Base-by-base conservation (phyloP, 2,888 invertebrate species). In the Chrysomela aeneicollis region DNA sequence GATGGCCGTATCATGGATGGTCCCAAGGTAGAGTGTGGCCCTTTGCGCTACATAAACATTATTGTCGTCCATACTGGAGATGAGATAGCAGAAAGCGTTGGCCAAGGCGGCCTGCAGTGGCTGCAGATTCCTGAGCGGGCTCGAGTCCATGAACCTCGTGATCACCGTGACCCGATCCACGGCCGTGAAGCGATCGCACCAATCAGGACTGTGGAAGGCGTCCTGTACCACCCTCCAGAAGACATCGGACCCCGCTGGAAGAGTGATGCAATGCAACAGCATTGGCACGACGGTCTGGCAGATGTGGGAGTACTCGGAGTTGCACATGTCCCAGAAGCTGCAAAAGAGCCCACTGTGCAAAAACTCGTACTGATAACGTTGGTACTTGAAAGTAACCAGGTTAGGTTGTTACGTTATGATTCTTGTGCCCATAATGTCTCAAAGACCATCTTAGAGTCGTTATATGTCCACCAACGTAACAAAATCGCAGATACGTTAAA, bases 201-300 rank as follows among this genome's bases (percentile, higher is more conserved):
- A 95, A 82, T 97, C 94, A 8, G 87, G 86, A 79, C 90, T 91
- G 73, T 96, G 95, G 84, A 98, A 99, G 80, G 95, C 94, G 76
- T 94, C 93, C 78, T 98, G 93, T 59, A 99, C 90, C n/a, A 97
- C 89, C 70, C 92, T 89, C 92, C 98, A 98, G 82, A 99, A 95
- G 51, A 97, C 93, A 81, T 98, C 97, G 0, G 94, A 92, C 1
- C 99, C 99, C 63, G 93, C 90, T 0, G 97, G 93, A 68, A 99
- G 85, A 0, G 97, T 96, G 67, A 98, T 92, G 79, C 97, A 97
- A 83, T 99, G 98, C 64, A 99, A 86, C 69, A 99, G 85, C 60
- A 99, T 87, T 0, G 98, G 97, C 26, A 97, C 97, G 30, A 92
- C 90, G 70, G 95, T 92, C 79, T 95, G 93, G 73, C 97, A 93